Percentiles rank a stretch among this genome's conserved stretches.
Conservation (phyloP, 2,888 invertebrate genomes). For the Augochlorella aurata region DNA sequence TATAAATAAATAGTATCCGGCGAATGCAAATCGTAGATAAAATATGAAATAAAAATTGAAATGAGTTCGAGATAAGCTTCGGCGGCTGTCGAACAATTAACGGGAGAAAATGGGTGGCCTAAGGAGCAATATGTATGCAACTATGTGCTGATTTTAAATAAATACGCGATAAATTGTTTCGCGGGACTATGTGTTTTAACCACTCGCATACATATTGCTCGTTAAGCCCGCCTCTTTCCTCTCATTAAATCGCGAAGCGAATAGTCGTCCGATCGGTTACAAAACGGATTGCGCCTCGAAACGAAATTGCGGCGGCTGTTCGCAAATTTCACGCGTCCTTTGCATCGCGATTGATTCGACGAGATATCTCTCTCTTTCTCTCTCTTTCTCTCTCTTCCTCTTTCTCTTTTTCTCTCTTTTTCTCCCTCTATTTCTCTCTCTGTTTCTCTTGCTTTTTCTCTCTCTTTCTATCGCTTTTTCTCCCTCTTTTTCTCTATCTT, state of each 20-base stretch:
- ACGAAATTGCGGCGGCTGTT: background rate
- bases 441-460: too few relatives aligned
- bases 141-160: conserved; percentile 13
- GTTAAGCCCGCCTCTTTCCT: background rate
- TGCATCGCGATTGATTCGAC: background rate
- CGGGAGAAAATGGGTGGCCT: background rate
- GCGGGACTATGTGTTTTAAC: conserved; percentile 5
- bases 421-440: too few relatives aligned
- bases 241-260: conserved; percentile 10
- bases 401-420: too few relatives aligned
- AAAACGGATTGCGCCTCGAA: background rate
- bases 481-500: too few relatives aligned
- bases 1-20: background rate
- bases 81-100: conserved; percentile 2
- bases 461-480: too few relatives aligned
- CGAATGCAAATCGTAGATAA: background rate
- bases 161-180: background rate
- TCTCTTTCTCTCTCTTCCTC: too few relatives aligned
- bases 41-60: background rate
- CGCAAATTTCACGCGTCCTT: conserved; percentile 5
- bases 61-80: background rate
- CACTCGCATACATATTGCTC: conserved; percentile 9
- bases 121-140: conserved; percentile 10
- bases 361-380: too few relatives aligned
- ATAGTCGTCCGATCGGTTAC: conserved; percentile 4